Conservation (phyloP, 64 coral and sea anemone genomes). For the Stichodactyla mertensii region DNA sequence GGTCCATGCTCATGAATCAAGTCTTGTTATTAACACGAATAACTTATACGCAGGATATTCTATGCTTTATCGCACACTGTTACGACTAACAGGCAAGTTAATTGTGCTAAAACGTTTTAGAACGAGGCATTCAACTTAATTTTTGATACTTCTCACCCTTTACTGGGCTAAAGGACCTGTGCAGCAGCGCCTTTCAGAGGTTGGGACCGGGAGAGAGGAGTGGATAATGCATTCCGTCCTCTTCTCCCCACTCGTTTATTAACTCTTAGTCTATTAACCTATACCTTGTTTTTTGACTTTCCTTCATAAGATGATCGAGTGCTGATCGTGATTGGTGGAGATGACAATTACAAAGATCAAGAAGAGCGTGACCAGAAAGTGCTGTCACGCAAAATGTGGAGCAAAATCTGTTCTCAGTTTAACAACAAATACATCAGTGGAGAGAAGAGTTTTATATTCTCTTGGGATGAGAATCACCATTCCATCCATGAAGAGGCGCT, state of each 20-base stretch:
- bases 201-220: no score
- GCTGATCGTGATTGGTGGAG: conserved; percentile 71
- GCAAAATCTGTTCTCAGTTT: conserved; percentile 56
- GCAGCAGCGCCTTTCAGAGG: no score
- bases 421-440: conserved; percentile 40
- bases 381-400: conserved; percentile 40
- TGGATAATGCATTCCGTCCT: no score
- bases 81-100: conserved; percentile 24
- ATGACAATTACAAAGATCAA: conserved; percentile 51
- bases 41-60: conserved; percentile 47
- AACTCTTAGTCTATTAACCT: no score
- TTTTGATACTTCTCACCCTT: no score
- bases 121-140: no score
- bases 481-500: conserved; percentile 65
- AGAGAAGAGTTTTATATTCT: conserved; percentile 54
- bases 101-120: background rate
- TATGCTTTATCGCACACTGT: conserved; percentile 52
- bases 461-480: conserved; percentile 56
- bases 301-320: conserved; percentile 40
- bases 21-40: conserved; percentile 51
- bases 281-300: background rate
- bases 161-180: no score
- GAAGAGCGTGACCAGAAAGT: conserved; percentile 28
- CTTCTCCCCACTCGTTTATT: no score
- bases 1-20: conserved; percentile 66